Base-by-base conservation (phyloP, 2,888 invertebrate genomes). In the Apocheima hispidaria region DNA sequence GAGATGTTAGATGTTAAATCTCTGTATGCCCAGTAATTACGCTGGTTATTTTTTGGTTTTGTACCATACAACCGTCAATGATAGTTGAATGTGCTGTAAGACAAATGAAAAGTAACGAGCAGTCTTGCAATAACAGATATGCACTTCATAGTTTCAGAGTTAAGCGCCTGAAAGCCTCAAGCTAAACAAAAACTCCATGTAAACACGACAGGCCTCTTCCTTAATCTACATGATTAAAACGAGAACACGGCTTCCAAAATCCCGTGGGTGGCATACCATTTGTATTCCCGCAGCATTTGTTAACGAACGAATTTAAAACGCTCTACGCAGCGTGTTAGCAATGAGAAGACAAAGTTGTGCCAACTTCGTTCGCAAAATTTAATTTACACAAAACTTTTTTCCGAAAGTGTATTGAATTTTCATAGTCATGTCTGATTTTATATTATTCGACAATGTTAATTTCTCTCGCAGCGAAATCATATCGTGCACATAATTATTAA, bases 371-470 rank as follows among this genome's bases (percentile, higher is more conserved):
- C 74, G 66, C 77, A 67, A 80, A 86, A 87, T 84, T 86, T 73
- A 86, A 86, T 86, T 86, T 82, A 84, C 80, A 81, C 66, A 68
- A 67, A 87, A 87, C 84, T 86, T 87, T 35, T 84, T 83, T 77
- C 72, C 75, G 83, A 84, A 83, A 86, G 77, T 84, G 78, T 83
- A 81, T 82, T 74, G 75, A 84, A 84, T 87, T 82, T 77, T 77
- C 78, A 71, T 81, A 82, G 84, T 87, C 86, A 85, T 85, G 80
- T 85, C 83, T 81, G 82, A 82, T 82, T 85, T 63, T 82, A 81
- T 82, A 81, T 81, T 85, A 83, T 86, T 82, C 86, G 79, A 77
- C 76, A 74, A 76, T 77, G 79, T 71, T 82, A 82, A 87, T 87
- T 86, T 78, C 74, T 75, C 72, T 77, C 77, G 70, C 75, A 74